These are phyloP conservation scores for Phalacrocorax brasilianus DNA, from an alignment of 2,113 vertebrate genomes.

Conservation along the genomic window DNA sequence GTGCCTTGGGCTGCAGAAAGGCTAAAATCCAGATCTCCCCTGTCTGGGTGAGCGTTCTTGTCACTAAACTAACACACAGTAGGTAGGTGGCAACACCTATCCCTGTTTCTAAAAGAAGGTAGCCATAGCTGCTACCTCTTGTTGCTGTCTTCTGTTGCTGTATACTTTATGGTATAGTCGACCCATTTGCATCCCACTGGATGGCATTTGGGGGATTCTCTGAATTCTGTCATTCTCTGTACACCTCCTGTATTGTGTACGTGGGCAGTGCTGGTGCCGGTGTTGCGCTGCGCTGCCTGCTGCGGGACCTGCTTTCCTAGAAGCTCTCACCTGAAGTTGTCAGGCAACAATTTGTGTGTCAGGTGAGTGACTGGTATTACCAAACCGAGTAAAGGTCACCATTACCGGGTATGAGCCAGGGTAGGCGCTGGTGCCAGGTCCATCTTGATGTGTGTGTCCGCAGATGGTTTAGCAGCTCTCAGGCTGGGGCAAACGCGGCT, in stretches of 20 bases:
- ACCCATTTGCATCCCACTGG: neutral
- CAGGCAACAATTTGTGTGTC: neutral
- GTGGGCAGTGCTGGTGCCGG: neutral
- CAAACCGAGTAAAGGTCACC: neutral
- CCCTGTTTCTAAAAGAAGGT: neutral
- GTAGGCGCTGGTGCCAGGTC: rapidly evolving
- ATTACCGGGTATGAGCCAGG: rapidly evolving
- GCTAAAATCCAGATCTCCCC: neutral
- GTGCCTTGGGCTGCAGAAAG: neutral
- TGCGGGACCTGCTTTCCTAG: neutral
- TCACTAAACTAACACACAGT: neutral
- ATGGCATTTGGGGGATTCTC: neutral
- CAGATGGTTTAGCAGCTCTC: neutral
- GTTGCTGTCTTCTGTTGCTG: too few species aligned
- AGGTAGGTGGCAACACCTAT: neutral
- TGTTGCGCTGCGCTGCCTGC: neutral
- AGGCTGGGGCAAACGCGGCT: too few species aligned
- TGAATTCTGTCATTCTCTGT: neutral
- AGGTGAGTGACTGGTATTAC: neutral
- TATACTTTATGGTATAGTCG: too few species aligned
- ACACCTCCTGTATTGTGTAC: rapidly evolving
- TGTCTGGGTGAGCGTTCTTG: neutral
- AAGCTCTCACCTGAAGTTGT: neutral
- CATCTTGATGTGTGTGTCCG: neutral
- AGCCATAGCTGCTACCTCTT: neutral